A percentile compares a stretch with the other conserved stretches of the same genome.
phyloP scores from a whole-genome alignment of 2,113 vertebrate species.

The Phainopepla nitens region DNA sequence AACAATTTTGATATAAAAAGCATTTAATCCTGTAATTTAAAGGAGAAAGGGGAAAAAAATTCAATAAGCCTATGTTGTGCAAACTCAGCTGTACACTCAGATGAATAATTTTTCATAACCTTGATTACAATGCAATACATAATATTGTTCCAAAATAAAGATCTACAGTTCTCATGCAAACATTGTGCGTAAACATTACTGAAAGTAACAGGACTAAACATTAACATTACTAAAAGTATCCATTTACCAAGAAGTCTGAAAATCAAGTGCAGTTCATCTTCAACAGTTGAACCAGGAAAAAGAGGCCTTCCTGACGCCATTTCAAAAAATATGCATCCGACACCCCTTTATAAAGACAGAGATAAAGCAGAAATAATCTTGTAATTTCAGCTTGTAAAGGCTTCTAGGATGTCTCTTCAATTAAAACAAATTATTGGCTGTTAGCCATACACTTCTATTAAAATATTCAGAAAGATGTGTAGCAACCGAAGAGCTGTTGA shows the following conservation, averaged over 20 bases:
- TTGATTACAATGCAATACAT: neutral
- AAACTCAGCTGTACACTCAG: neutral
- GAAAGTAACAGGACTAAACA: too few species aligned
- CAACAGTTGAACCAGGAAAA: slow-evolving; percentile 96
- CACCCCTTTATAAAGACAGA: slow-evolving; percentile 80
- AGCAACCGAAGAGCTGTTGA: neutral
- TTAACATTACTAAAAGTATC: neutral
- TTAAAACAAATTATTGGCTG: neutral
- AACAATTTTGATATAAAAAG: neutral
- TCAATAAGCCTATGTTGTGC: neutral
- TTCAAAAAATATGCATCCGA: slow-evolving; percentile 99
- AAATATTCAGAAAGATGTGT: neutral
- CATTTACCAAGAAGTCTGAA: slow-evolving; percentile 92
- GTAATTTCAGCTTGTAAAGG: neutral
- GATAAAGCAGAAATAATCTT: neutral
- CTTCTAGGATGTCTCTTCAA: neutral
- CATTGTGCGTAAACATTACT: neutral
- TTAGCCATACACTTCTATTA: neutral
- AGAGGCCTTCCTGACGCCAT: slow-evolving; percentile 98
- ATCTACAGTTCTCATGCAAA: neutral
- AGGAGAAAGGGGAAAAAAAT: neutral
- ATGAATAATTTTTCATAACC: neutral
- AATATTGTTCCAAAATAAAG: neutral
- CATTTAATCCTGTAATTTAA: neutral
- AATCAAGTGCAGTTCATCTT: slow-evolving; percentile 97